Evolutionary conservation across 2,797 vertebrate species (phyloP), one percentile per base, ranked within the genome.

Genomic region (Myoxocephalus aenaeus): DNA sequence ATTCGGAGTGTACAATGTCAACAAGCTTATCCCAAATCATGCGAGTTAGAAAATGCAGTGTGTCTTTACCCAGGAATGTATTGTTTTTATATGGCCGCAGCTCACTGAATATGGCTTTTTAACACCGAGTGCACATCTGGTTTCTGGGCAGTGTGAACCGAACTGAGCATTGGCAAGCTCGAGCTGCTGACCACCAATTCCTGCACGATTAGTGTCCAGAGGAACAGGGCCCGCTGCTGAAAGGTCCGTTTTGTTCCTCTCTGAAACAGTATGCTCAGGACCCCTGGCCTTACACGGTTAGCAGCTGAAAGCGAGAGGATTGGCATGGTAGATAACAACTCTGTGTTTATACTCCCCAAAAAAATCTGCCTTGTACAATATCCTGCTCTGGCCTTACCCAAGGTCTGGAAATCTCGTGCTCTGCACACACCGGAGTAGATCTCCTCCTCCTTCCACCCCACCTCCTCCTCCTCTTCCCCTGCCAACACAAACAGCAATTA

Each of bases 401-500:
- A 94, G 96, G 96, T 95, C 96, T 93, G 93, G 96, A 97, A 97
- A 96, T 93, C 81, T 95, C 89, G 87, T 94, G 94, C 94, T 91
- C 93, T 91, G 92, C 94, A 93, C 94, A 96, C 96, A 96, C 89
- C 93, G 92, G 93, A 94, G 87, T 83, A 92, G 93, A 94, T 96
- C 92, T 79, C 88, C 82, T 78, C 85, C 83, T 80, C 56, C 85
- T 79, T 57, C 82, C 61, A 78, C 80, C 84, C 88, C 85, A 87
- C 90, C 89, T 90, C 92, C 89, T 90, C 92, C 89, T 86, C 83
- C 76, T 83, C 74, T 70, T 53, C 84, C 88, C 82, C 77, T 86
- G 96, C 96, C 97, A 97, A 97, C 91, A 96, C 94, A 97, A 98
- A 97, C 96, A 97, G 93, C 93, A 96, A 96, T 98, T 97, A 97